Evolutionary conservation across 2,113 vertebrate species (phyloP).

Genomic region (Lethenteron reissneri): DNA sequence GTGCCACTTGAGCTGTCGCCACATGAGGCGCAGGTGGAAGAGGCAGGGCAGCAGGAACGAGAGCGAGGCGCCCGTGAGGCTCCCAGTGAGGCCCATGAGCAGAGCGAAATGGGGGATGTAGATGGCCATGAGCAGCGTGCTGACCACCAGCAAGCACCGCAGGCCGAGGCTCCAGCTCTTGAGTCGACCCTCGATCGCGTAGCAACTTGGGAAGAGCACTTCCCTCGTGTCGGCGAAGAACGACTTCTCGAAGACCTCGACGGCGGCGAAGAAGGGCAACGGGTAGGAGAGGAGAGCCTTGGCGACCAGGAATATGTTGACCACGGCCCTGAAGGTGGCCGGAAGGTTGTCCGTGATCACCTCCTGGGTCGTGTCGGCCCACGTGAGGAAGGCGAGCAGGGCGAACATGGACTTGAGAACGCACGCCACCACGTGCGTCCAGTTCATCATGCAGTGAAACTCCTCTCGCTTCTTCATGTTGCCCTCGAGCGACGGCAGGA

Average conservation of each 20-base stretch:
- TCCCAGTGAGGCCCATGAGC: slow-evolving; percentile 40
- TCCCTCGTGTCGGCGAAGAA: slow-evolving; percentile 13
- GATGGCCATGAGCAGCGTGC: slow-evolving; percentile 30
- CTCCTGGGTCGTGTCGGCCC: slow-evolving; percentile 35
- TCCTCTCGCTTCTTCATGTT: slow-evolving; percentile 30
- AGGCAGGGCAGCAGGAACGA: slow-evolving; percentile 38
- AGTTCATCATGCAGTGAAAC: slow-evolving; percentile 30
- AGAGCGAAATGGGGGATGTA: slow-evolving; percentile 33
- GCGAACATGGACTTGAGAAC: slow-evolving; percentile 37
- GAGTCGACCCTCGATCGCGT: slow-evolving; percentile 9
- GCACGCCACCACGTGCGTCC: slow-evolving; percentile 34
- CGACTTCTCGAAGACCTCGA: slow-evolving; percentile 27
- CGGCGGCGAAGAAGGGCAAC: slow-evolving; percentile 35
- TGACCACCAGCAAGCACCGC: slow-evolving; percentile 23
- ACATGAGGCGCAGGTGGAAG: slow-evolving; percentile 37
- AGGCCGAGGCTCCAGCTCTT: slow-evolving; percentile 16
- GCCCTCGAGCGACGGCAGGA: slow-evolving; percentile 37
- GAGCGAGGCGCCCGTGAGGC: slow-evolving; percentile 30
- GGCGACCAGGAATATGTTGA: slow-evolving; percentile 33
- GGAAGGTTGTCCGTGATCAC: slow-evolving; percentile 41
- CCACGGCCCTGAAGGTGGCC: slow-evolving; percentile 25
- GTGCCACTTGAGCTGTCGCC: slow-evolving; percentile 20
- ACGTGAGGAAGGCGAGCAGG: slow-evolving; percentile 29
- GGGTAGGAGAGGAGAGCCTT: slow-evolving; percentile 44
- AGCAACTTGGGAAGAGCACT: slow-evolving; percentile 1